Conservation (phyloP, 2,888 invertebrate genomes). For the Abscondita cerata region DNA sequence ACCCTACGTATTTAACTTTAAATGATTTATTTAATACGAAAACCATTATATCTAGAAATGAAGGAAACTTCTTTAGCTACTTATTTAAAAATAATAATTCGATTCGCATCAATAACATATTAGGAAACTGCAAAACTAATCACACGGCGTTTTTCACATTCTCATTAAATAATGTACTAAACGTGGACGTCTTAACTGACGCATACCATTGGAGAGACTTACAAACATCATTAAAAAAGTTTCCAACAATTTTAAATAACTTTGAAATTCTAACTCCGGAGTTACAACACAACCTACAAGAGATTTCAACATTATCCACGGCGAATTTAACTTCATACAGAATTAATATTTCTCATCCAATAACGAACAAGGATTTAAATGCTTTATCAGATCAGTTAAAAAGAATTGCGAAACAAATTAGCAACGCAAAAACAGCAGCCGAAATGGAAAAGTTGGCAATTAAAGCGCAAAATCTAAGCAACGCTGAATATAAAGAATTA, state of each 20-base stretch:
- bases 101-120: slow-evolving; percentile 62
- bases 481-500: slow-evolving; percentile 71
- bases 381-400: slow-evolving; percentile 72
- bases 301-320: slow-evolving; percentile 64
- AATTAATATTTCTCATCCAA: slow-evolving; percentile 66
- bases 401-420: slow-evolving; percentile 68
- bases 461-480: slow-evolving; percentile 69
- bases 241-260: slow-evolving; percentile 64
- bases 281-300: slow-evolving; percentile 65
- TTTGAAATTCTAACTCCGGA: slow-evolving; percentile 66
- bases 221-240: slow-evolving; percentile 61
- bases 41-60: slow-evolving; percentile 66
- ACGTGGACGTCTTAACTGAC: slow-evolving; percentile 72
- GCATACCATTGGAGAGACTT: slow-evolving; percentile 70
- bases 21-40: slow-evolving; percentile 72
- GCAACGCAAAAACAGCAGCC: slow-evolving; percentile 73
- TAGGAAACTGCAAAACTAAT: slow-evolving; percentile 76
- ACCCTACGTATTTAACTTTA: slow-evolving; percentile 69
- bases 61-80: slow-evolving; percentile 62
- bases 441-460: slow-evolving; percentile 74
- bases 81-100: slow-evolving; percentile 64
- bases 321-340: slow-evolving; percentile 66
- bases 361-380: slow-evolving; percentile 68
- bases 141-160: slow-evolving; percentile 77
- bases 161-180: slow-evolving; percentile 72